Evolutionary conservation across 2,888 invertebrate genomes (phyloP).

Genomic region (Spialia ferax): DNA sequence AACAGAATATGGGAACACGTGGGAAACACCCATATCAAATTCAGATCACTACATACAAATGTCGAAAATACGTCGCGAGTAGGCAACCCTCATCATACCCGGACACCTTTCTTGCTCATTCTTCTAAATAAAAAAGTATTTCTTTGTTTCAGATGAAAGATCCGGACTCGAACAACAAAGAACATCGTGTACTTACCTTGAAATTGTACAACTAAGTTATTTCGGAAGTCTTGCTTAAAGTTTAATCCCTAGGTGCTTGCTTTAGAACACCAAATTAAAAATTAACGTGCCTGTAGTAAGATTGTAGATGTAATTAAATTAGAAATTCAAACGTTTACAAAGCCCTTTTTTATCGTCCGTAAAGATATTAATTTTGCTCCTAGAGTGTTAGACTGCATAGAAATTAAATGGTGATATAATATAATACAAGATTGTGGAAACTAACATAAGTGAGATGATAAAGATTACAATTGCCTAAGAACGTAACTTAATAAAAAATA

Average conservation of each 20-base stretch:
- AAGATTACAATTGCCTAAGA: neutral
- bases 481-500: neutral
- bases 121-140: neutral
- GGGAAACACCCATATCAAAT: slow-evolving; percentile 60
- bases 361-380: neutral
- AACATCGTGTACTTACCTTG: slow-evolving; percentile 7
- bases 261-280: slow-evolving; percentile 47
- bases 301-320: slow-evolving; percentile 35
- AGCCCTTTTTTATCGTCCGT: slow-evolving; percentile 22
- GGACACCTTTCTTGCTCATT: slow-evolving; percentile 31
- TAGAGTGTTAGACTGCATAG: neutral
- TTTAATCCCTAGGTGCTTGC: slow-evolving; percentile 33
- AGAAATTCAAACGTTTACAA: slow-evolving; percentile 9
- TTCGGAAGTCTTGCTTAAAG: slow-evolving; percentile 20
- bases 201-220: slow-evolving; percentile 23
- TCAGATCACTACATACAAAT: slow-evolving; percentile 56
- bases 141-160: slow-evolving; percentile 46
- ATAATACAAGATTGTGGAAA: neutral
- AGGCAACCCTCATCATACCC: slow-evolving; percentile 61
- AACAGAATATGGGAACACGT: slow-evolving; percentile 49
- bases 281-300: slow-evolving; percentile 46
- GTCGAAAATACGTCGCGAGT: slow-evolving; percentile 58
- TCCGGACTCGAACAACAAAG: slow-evolving; percentile 10
- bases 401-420: neutral
- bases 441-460: neutral